Evolutionary conservation across 2,797 vertebrate genomes (phyloP).

Genomic region (Lemur catta): DNA sequence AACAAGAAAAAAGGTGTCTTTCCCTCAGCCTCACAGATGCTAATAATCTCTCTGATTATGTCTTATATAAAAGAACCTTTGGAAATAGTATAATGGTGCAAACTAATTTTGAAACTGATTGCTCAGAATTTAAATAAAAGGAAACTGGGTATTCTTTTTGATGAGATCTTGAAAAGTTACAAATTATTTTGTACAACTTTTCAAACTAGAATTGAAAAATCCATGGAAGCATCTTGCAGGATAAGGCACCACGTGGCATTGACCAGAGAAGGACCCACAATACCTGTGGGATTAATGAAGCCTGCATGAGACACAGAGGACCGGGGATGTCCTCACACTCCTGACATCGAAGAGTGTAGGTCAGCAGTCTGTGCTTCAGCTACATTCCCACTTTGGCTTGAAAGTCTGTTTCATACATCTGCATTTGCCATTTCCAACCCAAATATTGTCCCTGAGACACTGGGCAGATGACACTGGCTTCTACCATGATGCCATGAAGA

Average conservation of each 20-base stretch:
- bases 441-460: background rate
- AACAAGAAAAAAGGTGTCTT: background rate
- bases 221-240: accelerated
- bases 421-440: background rate
- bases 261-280: background rate
- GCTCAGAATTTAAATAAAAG: constrained; percentile 13
- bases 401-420: background rate
- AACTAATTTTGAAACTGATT: constrained; percentile 4
- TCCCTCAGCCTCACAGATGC: background rate
- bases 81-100: background rate
- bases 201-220: background rate
- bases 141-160: background rate
- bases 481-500: background rate
- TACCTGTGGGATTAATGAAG: background rate
- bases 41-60: background rate
- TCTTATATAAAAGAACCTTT: background rate
- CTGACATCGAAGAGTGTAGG: background rate
- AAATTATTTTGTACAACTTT: background rate
- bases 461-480: background rate
- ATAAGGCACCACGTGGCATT: accelerated
- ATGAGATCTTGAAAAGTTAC: constrained; percentile 28
- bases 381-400: background rate
- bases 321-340: background rate
- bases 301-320: background rate
- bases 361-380: background rate